phyloP scores from a whole-genome alignment of 2,797 vertebrate species.

The Morelia viridis region DNA sequence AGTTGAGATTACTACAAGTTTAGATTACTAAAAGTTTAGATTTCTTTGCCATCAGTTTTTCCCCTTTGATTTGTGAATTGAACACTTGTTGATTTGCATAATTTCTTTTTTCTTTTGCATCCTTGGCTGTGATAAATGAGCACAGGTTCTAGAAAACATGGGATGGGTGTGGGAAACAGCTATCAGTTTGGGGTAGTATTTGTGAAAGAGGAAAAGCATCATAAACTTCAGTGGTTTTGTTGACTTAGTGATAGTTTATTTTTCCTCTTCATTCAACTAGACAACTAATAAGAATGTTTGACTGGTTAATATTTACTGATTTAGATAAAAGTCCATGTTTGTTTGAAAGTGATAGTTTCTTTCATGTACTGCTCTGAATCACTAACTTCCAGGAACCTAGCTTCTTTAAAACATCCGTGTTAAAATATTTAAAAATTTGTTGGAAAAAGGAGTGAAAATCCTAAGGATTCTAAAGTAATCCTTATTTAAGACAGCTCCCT shows the following conservation, averaged over 20 bases:
- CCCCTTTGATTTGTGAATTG: conserved; percentile 32
- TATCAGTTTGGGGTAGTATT: conserved; percentile 43
- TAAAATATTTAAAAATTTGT: conserved; percentile 2
- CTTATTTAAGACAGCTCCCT: background rate
- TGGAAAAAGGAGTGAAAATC: background rate
- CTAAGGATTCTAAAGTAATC: rapidly evolving
- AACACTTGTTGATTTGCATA: conserved; percentile 27
- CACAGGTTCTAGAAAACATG: background rate
- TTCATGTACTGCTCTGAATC: conserved; percentile 42
- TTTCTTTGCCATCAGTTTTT: conserved; percentile 1
- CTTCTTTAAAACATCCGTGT: background rate
- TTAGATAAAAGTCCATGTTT: conserved; percentile 45
- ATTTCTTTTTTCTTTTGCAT: background rate
- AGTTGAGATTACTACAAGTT: conserved; percentile 36
- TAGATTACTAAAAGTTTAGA: conserved; percentile 32
- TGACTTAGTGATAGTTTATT: conserved; percentile 40
- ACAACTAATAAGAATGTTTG: conserved; percentile 35
- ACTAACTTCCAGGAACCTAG: background rate
- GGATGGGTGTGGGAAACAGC: background rate
- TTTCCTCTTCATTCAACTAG: background rate
- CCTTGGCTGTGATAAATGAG: background rate
- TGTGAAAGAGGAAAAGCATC: conserved; percentile 42
- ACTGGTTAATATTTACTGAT: conserved; percentile 57
- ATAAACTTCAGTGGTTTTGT: conserved; percentile 47
- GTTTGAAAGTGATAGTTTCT: conserved; percentile 42